Conservation (phyloP, 2,797 vertebrate species). For the Poliocrania exsul region DNA sequence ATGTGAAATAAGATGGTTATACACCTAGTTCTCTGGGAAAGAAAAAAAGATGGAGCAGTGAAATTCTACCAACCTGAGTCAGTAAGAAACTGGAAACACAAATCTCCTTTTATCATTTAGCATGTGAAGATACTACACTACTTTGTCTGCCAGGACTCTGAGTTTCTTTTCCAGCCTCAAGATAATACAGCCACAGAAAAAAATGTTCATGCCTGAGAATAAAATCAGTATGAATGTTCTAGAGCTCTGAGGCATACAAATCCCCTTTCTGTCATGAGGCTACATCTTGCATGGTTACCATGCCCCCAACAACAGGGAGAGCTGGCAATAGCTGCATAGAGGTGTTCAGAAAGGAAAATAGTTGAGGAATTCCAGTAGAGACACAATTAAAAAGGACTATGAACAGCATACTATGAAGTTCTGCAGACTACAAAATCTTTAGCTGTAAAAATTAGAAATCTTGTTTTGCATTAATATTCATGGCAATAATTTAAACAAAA, state of each 20-base stretch:
- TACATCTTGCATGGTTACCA: not conserved
- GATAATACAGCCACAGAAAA: not conserved
- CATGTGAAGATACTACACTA: not conserved
- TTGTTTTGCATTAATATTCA: not conserved
- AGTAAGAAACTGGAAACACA: not conserved
- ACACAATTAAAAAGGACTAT: not conserved
- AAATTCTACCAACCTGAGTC: not conserved
- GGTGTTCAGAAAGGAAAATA: not conserved
- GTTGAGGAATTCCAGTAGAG: not conserved
- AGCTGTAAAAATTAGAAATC: not conserved
- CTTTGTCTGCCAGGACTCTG: not conserved
- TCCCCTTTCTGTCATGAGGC: not conserved
- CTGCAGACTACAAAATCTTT: not conserved
- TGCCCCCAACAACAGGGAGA: not conserved
- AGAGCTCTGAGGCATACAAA: not conserved
- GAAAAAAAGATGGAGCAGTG: not conserved
- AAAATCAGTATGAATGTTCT: not conserved
- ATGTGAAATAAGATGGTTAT: not conserved
- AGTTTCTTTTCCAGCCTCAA: not conserved
- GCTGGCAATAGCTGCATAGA: rapidly evolving
- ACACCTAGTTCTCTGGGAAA: not conserved
- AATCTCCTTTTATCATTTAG: not conserved
- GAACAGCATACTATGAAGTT: not conserved
- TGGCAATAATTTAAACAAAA: not conserved
- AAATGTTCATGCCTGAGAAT: not conserved